These are phyloP conservation scores for Dysdera silvatica DNA, from an alignment of 1,140 invertebrate genomes.

Conservation along the genomic window DNA sequence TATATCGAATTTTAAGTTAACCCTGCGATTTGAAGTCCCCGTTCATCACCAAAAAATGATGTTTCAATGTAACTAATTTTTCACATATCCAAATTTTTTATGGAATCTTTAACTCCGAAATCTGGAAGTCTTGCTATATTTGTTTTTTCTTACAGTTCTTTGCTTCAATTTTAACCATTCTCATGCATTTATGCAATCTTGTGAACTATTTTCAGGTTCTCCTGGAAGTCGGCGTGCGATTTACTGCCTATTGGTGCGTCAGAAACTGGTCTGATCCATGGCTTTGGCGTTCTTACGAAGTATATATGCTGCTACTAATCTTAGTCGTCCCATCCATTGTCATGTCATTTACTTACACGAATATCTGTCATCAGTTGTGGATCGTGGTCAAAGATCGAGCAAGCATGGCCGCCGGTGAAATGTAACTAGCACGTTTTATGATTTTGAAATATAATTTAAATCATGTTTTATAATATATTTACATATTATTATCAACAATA, in stretches of 20 bases:
- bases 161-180: too few relatives aligned
- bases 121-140: too few relatives aligned
- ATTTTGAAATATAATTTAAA: background rate
- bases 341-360: slow-evolving; percentile 58
- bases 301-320: slow-evolving; percentile 59
- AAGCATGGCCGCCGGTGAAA: slow-evolving; percentile 29
- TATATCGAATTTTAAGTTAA: too few relatives aligned
- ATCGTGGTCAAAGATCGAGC: slow-evolving; percentile 36
- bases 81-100: too few relatives aligned
- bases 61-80: too few relatives aligned
- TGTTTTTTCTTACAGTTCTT: too few relatives aligned
- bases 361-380: slow-evolving; percentile 60
- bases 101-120: too few relatives aligned
- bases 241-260: slow-evolving; percentile 55
- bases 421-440: slow-evolving; percentile 10
- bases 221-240: slow-evolving; percentile 48
- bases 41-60: too few relatives aligned
- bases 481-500: too few relatives aligned
- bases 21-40: too few relatives aligned
- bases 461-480: too few relatives aligned
- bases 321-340: slow-evolving; percentile 55
- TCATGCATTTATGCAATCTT: too few relatives aligned
- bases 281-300: slow-evolving; percentile 54
- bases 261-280: slow-evolving; percentile 48
- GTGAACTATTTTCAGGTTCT: slow-evolving; percentile 52